Percentiles rank a stretch among this genome's conserved stretches.
phyloP scores from a whole-genome alignment of 2,113 vertebrate species.

The Cairina moschata region DNA sequence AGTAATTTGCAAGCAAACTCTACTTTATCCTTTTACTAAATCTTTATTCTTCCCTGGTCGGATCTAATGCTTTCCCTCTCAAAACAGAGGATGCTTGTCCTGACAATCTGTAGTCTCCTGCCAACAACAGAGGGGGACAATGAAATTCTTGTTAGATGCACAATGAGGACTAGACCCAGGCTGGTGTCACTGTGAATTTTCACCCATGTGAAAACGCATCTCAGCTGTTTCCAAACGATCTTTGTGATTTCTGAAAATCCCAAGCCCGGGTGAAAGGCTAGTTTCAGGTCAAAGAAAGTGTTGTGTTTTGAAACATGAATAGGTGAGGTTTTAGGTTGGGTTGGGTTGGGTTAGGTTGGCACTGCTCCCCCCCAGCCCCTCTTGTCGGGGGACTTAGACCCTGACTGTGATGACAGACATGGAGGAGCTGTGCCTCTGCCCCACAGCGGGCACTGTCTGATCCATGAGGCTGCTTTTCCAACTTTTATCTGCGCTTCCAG shows the following conservation, averaged over 20 bases:
- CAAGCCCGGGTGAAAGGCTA: neutral
- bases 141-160: neutral
- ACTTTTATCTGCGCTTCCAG: neutral
- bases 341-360: neutral
- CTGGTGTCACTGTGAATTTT: neutral
- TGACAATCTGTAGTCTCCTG: rapidly evolving
- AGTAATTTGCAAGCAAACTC: neutral
- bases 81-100: neutral
- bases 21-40: neutral
- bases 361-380: rapidly evolving
- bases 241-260: neutral
- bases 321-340: neutral
- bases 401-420: neutral
- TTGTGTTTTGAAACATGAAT: neutral
- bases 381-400: neutral
- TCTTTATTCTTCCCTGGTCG: neutral
- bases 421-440: neutral
- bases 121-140: neutral
- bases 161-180: neutral
- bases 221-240: neutral
- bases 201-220: neutral
- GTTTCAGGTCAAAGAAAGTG: neutral
- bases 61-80: neutral
- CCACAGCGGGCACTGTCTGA: neutral
- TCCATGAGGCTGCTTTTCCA: neutral